Conservation (phyloP, 2,113 vertebrate species). For the Eleginops maclovinus region DNA sequence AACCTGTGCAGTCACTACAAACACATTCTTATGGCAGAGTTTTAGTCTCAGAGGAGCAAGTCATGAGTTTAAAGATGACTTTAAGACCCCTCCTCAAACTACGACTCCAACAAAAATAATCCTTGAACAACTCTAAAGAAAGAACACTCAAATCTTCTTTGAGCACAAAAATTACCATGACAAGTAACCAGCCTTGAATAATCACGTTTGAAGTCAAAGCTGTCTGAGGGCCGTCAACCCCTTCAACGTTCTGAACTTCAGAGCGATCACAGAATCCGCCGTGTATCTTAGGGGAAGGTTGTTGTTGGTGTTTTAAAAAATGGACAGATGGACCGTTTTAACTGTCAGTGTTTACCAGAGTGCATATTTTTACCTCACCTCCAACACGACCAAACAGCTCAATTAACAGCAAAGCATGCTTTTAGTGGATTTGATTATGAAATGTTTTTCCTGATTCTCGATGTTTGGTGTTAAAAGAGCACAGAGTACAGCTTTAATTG, state of each 20-base stretch:
- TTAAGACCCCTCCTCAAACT: slow-evolving; percentile 45
- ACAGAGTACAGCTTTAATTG: background rate
- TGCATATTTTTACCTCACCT: slow-evolving; percentile 44
- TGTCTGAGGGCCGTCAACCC: slow-evolving; percentile 37
- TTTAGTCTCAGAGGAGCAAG: slow-evolving; percentile 43
- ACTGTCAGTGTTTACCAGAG: slow-evolving; percentile 49
- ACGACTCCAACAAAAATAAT: slow-evolving; percentile 30
- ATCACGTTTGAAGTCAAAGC: slow-evolving; percentile 48
- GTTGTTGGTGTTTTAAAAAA: slow-evolving; percentile 15
- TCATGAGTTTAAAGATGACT: slow-evolving; percentile 34
- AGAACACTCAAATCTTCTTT: slow-evolving; percentile 17
- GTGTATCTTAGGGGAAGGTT: slow-evolving; percentile 35
- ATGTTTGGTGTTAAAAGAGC: slow-evolving; percentile 20
- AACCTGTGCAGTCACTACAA: slow-evolving; percentile 3
- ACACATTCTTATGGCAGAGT: background rate
- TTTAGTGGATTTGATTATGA: slow-evolving; percentile 4
- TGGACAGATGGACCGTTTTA: slow-evolving; percentile 27
- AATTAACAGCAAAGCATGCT: slow-evolving; percentile 30
- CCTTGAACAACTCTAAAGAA: slow-evolving; percentile 43
- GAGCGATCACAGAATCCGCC: slow-evolving; percentile 25
- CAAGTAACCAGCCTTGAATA: slow-evolving; percentile 42
- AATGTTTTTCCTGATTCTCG: slow-evolving; percentile 4
- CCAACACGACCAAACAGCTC: slow-evolving; percentile 27
- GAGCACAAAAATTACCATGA: background rate
- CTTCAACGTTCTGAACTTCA: slow-evolving; percentile 23